phyloP scores from a whole-genome alignment of 2,888 invertebrate species.

The Euplexia lucipara region DNA sequence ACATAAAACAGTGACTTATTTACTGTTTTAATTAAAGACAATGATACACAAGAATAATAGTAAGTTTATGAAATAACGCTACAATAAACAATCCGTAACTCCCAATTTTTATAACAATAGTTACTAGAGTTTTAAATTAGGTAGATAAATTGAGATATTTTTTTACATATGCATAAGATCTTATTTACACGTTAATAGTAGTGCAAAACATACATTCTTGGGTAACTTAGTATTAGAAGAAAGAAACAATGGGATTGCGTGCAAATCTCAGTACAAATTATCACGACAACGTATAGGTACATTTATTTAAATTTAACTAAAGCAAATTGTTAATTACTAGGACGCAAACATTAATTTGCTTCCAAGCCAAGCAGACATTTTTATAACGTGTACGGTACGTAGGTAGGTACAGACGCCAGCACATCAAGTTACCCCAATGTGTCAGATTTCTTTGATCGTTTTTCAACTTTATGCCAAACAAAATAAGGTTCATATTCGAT shows the following conservation, averaged over 20 bases:
- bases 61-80: conserved; percentile 6
- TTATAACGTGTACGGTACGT: not conserved
- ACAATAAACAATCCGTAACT: conserved; percentile 32
- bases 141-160: conserved; percentile 24
- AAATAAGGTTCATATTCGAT: too few species aligned
- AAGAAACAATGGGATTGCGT: conserved; percentile 28
- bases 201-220: conserved; percentile 23
- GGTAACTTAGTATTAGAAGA: conserved; percentile 10
- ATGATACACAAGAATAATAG: conserved; percentile 21
- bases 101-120: conserved; percentile 6
- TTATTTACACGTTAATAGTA: conserved; percentile 51
- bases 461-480: too few species aligned
- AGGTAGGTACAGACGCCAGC: too few species aligned
- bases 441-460: too few species aligned
- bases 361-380: not conserved
- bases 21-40: not conserved
- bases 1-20: conserved; percentile 12
- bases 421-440: too few species aligned
- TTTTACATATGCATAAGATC: conserved; percentile 39
- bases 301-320: too few species aligned
- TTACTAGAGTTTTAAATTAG: conserved; percentile 28
- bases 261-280: conserved; percentile 10
- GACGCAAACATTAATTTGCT: conserved; percentile 1
- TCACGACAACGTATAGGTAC: not conserved
- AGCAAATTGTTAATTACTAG: not conserved